These are phyloP conservation scores for Germaria angustata DNA, from an alignment of 2,888 invertebrate genomes.

Conservation along the genomic window DNA sequence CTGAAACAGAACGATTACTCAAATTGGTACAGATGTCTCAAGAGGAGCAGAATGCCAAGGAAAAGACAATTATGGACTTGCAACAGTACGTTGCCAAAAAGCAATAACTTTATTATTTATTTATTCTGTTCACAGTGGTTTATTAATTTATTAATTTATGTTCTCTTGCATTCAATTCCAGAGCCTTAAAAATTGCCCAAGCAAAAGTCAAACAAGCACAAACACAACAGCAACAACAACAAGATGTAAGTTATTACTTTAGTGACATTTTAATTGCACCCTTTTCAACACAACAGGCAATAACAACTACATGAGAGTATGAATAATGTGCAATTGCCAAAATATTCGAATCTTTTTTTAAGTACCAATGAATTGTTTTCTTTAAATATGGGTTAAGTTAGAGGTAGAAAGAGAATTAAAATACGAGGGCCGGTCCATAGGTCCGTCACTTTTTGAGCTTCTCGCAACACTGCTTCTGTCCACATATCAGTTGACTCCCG, in stretches of 20 bases:
- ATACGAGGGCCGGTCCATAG: too few species aligned
- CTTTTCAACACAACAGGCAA: neutral
- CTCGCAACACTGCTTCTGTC: too few species aligned
- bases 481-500: too few species aligned
- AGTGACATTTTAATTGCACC: slow-evolving; percentile 30
- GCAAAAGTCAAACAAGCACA: slow-evolving; percentile 90
- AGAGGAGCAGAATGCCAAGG: slow-evolving; percentile 95
- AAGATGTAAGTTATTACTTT: slow-evolving; percentile 78
- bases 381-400: slow-evolving; percentile 5
- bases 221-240: slow-evolving; percentile 88
- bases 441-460: too few species aligned
- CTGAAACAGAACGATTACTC: slow-evolving; percentile 93
- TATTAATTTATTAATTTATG: slow-evolving; percentile 33
- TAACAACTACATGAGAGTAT: too few species aligned
- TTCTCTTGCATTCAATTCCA: slow-evolving; percentile 80
- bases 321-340: too few species aligned
- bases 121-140: neutral
- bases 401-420: too few species aligned
- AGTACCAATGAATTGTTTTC: neutral
- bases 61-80: slow-evolving; percentile 94
- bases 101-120: neutral
- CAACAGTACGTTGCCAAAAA: slow-evolving; percentile 87
- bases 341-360: too few species aligned
- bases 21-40: slow-evolving; percentile 96
- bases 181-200: slow-evolving; percentile 94